Evolutionary conservation across 2,113 vertebrate species (phyloP).

Genomic region (Brachypodius melanocephalos): DNA sequence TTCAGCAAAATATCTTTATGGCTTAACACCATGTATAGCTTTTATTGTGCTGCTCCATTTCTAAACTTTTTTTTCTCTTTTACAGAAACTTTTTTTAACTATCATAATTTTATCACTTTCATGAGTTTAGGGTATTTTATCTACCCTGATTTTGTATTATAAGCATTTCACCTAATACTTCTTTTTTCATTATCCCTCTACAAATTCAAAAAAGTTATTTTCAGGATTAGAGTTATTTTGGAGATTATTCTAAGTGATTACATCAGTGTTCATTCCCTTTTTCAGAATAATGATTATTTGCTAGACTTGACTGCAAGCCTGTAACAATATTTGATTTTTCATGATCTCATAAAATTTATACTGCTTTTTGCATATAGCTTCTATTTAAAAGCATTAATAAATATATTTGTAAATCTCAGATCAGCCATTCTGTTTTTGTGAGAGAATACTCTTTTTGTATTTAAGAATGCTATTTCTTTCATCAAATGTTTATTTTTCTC

Average conservation of each 20-base stretch:
- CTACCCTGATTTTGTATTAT: not conserved
- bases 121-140: not conserved
- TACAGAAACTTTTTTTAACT: not conserved
- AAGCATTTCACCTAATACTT: not conserved
- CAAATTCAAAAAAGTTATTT: conserved; percentile 51
- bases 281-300: conserved; percentile 10
- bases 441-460: not conserved
- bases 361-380: conserved; percentile 10
- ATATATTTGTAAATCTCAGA: not conserved
- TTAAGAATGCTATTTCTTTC: not conserved
- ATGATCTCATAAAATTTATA: conserved; percentile 11
- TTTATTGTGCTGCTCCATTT: not conserved
- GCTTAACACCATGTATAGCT: not conserved
- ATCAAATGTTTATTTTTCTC: not conserved
- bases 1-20: not conserved
- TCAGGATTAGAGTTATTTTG: conserved; percentile 35
- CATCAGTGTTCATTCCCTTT: not conserved
- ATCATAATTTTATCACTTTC: not conserved
- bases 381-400: conserved; percentile 23
- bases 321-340: not conserved
- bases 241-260: conserved; percentile 58
- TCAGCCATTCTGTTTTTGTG: not conserved
- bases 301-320: not conserved
- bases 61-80: not conserved
- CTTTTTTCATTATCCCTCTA: conserved; percentile 7